Base-by-base conservation (phyloP, 1,140 invertebrate genomes). In the Drosophila tsacasi region DNA sequence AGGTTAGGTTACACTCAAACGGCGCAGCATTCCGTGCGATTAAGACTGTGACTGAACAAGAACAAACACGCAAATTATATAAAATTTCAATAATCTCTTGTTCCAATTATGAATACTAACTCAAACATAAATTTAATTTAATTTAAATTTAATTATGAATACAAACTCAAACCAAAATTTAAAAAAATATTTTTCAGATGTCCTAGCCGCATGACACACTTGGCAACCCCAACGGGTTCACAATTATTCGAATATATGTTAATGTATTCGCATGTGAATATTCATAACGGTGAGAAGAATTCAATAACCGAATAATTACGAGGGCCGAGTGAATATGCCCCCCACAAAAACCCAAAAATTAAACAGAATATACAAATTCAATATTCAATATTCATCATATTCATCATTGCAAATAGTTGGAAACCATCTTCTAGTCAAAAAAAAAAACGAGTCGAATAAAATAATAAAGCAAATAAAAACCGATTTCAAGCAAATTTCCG, bases 401-500 rank as follows among this genome's bases (percentile, higher is more conserved):
- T 74, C 44, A 73, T 74, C 55, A 61, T 73, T 52, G 55, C 27
- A 73, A 73, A 72, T 71, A 68, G 15, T 32, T 23, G 4, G 8
- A 1, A 25, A 5, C 15, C 32, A 55, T 57, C 54, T 60, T 17
- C 37, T 32, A 17, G 13, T 8, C n/a, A n/a, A 8, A 21, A 10
- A 6, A 63, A 25, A 37, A 15, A 55, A 58, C 37, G 46, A 62
- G 12, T n/a, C 4, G 5, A 62, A 40, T 30, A 23, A 8, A 40
- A 60, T 25, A 79, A 17, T 68, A 40, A 72, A 60, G 52, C 44
- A 72, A 50, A 73, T 52, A 27, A 62, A 67, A 62, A 35, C 6
- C 32, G n/a, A 55, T 55, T 71, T 68, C 15, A 50, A 71, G 25
- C 37, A 52, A 71, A 72, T 73, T 73, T 73, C 54, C 69, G 6